These are phyloP conservation scores for Trichogramma evanescens DNA, from an alignment of 2,888 invertebrate species.

Conservation along the genomic window DNA sequence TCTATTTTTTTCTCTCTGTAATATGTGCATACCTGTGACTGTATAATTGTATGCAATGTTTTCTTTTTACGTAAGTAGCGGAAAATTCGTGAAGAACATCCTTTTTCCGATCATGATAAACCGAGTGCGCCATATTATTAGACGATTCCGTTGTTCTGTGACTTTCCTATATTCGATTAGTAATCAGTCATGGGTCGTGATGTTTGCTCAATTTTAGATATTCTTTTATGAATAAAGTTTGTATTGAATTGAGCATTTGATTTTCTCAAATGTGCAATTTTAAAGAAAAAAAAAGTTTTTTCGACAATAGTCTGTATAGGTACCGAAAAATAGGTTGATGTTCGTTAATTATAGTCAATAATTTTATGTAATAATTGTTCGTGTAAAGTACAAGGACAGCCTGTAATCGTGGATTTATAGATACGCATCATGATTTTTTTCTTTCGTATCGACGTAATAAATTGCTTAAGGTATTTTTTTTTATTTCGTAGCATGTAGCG, in stretches of 20 bases:
- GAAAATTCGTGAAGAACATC: conserved; percentile 9
- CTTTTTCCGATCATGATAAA: not conserved
- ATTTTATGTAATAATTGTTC: too few relatives aligned
- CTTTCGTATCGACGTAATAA: too few relatives aligned
- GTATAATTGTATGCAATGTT: not conserved
- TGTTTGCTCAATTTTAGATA: not conserved
- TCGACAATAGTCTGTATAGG: too few relatives aligned
- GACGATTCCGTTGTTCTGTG: not conserved
- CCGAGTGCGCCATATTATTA: not conserved
- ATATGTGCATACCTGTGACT: not conserved
- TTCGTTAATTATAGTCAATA: too few relatives aligned
- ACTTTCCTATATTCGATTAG: conserved; percentile 1
- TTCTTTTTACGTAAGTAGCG: not conserved
- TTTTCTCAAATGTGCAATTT: too few relatives aligned
- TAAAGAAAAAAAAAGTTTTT: too few relatives aligned
- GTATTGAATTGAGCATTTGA: too few relatives aligned
- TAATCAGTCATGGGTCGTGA: not conserved
- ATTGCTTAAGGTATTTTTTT: not conserved
- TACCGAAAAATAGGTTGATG: too few relatives aligned
- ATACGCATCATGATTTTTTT: too few relatives aligned
- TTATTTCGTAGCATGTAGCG: not conserved
- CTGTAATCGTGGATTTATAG: too few relatives aligned
- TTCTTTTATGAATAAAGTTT: too few relatives aligned
- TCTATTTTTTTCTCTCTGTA: not conserved
- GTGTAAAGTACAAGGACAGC: too few relatives aligned